These are phyloP conservation scores for Eriocheir sinensis DNA, from an alignment of 1,140 invertebrate species.

Conservation along the genomic window DNA sequence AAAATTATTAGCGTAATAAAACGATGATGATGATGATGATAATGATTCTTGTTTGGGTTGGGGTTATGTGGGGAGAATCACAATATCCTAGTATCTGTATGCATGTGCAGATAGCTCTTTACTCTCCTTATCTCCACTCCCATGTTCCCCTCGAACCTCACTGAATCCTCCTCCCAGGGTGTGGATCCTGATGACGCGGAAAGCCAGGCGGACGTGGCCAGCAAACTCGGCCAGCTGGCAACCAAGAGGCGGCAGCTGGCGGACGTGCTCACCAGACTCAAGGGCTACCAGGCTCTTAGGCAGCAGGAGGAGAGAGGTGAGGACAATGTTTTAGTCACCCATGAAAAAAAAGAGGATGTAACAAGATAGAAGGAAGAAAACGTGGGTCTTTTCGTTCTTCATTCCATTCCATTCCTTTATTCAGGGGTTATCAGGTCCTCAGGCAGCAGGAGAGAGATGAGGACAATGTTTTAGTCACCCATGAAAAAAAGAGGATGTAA, in stretches of 20 bases:
- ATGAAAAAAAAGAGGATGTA: too few relatives aligned
- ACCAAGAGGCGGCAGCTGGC: conserved; percentile 64
- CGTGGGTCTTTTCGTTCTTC: too few relatives aligned
- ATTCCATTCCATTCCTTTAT: too few relatives aligned
- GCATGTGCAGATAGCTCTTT: not conserved
- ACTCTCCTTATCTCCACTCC: not conserved
- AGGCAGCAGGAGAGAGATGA: conserved; percentile 36
- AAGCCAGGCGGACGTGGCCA: conserved; percentile 46
- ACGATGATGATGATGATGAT: not conserved
- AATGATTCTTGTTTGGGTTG: not conserved
- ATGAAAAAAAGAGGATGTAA: too few relatives aligned
- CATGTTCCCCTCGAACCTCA: not conserved
- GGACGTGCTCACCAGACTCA: conserved; percentile 61
- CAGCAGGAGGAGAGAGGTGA: conserved; percentile 40
- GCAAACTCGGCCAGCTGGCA: conserved; percentile 61
- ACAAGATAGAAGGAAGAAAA: too few relatives aligned
- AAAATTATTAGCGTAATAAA: not conserved
- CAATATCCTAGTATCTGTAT: not conserved
- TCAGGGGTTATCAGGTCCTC: conserved; percentile 46
- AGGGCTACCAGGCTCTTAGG: conserved; percentile 43
- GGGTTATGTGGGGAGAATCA: not conserved
- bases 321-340: too few relatives aligned
- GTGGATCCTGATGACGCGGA: conserved; percentile 56
- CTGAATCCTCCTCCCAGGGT: conserved; percentile 15
- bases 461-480: too few relatives aligned